These are phyloP conservation scores for Calidris pygmaea DNA, from an alignment of 2,113 vertebrate species.

Conservation along the genomic window DNA sequence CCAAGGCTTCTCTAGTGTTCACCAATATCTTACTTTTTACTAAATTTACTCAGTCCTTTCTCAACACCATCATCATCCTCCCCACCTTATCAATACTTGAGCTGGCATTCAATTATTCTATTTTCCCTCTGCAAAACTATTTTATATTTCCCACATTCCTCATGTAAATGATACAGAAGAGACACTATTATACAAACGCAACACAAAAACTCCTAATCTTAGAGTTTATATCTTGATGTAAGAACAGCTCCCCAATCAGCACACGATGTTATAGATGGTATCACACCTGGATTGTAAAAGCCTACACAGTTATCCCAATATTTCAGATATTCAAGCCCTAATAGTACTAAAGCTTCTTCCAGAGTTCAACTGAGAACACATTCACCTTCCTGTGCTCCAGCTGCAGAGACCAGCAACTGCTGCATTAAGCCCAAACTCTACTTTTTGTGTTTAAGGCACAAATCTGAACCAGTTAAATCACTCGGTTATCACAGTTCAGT, in stretches of 20 bases:
- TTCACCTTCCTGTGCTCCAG: rapidly evolving
- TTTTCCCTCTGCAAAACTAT: neutral
- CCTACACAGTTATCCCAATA: neutral
- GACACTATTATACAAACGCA: neutral
- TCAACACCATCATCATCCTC: neutral
- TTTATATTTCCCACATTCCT: neutral
- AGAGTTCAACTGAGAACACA: neutral
- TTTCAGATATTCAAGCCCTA: neutral
- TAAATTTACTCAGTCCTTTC: neutral
- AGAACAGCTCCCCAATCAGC: neutral
- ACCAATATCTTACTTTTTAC: neutral
- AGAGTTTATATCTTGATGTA: neutral
- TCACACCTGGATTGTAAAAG: neutral
- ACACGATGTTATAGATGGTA: rapidly evolving
- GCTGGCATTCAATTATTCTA: neutral
- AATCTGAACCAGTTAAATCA: neutral
- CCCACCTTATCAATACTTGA: neutral
- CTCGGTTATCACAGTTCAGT: neutral
- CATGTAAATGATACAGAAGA: neutral
- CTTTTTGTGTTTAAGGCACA: neutral
- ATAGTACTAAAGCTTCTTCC: neutral
- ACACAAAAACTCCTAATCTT: neutral
- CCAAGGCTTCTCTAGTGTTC: neutral
- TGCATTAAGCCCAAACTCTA: neutral
- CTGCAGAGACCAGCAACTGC: neutral